A percentile compares a stretch with the other conserved stretches of the same genome.
Evolutionary conservation across 2,888 invertebrate genomes (phyloP).

Genomic region (Gonocerus acuteangulatus): DNA sequence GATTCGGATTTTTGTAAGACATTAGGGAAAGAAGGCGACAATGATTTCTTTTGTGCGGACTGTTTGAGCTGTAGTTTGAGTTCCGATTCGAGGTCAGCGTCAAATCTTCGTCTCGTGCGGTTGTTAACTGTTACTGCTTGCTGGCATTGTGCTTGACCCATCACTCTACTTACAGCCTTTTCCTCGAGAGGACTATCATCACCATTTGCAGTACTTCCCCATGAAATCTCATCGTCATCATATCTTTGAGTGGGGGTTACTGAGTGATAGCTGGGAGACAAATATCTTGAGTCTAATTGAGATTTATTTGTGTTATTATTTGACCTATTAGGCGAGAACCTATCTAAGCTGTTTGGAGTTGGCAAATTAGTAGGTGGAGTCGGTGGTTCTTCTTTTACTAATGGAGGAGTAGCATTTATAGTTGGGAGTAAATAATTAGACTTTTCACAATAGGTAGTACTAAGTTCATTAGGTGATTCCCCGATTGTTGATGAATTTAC

Average conservation of each 20-base stretch:
- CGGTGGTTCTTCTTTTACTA: slow-evolving; percentile 8
- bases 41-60: slow-evolving; percentile 26
- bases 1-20: slow-evolving; percentile 65
- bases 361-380: slow-evolving; percentile 2
- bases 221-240: slow-evolving; percentile 26
- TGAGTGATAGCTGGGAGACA: slow-evolving; percentile 14
- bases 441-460: background rate
- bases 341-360: slow-evolving; percentile 12
- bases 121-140: slow-evolving; percentile 55
- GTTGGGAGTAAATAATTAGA: background rate
- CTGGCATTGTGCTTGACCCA: slow-evolving; percentile 58
- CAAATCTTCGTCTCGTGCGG: slow-evolving; percentile 52
- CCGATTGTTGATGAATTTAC: background rate
- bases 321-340: slow-evolving; percentile 10
- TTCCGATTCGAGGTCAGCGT: slow-evolving; percentile 32
- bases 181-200: slow-evolving; percentile 33
- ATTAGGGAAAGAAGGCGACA: slow-evolving; percentile 37
- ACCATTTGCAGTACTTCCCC: slow-evolving; percentile 20
- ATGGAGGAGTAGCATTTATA: background rate
- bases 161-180: slow-evolving; percentile 37
- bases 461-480: background rate
- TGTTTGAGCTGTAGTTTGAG: slow-evolving; percentile 30
- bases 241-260: slow-evolving; percentile 12
- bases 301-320: slow-evolving; percentile 1
- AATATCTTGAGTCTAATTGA: slow-evolving; percentile 9